Conservation (phyloP, 2,113 vertebrate genomes). For the Mormyrus iriodes region DNA sequence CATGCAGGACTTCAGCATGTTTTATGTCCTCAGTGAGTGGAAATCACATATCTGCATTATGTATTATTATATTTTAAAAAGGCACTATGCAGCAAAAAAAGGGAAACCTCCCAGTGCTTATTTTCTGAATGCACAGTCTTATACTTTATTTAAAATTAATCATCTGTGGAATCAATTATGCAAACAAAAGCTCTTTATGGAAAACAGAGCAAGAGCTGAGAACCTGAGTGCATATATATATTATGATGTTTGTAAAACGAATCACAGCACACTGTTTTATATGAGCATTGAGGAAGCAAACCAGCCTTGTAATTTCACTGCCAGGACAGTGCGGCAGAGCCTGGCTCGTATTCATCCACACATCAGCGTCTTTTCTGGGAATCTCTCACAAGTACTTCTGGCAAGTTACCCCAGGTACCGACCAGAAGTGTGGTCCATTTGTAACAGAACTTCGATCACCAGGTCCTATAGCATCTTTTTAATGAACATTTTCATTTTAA, state of each 20-base stretch:
- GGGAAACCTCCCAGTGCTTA: background rate
- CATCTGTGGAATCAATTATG: background rate
- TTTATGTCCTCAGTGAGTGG: background rate
- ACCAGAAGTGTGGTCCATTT: background rate
- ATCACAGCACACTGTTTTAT: background rate
- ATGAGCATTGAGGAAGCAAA: background rate
- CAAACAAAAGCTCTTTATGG: background rate
- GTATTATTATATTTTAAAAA: constrained; percentile 29
- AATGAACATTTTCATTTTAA: background rate
- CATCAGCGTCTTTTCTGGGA: background rate
- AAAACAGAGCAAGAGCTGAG: background rate
- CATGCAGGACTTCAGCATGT: constrained; percentile 1
- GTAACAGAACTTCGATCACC: background rate
- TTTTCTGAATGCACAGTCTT: background rate
- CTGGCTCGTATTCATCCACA: background rate
- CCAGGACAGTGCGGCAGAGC: background rate
- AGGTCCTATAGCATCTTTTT: background rate
- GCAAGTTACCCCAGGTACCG: background rate
- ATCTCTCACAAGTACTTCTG: background rate
- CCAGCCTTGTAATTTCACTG: background rate
- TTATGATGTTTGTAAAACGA: background rate
- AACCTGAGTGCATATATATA: background rate
- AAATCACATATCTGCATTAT: constrained; percentile 20
- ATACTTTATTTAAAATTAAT: background rate
- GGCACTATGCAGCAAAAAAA: background rate